These are phyloP conservation scores for Anabacerthia variegaticeps DNA, from an alignment of 2,797 vertebrate species.

Conservation along the genomic window DNA sequence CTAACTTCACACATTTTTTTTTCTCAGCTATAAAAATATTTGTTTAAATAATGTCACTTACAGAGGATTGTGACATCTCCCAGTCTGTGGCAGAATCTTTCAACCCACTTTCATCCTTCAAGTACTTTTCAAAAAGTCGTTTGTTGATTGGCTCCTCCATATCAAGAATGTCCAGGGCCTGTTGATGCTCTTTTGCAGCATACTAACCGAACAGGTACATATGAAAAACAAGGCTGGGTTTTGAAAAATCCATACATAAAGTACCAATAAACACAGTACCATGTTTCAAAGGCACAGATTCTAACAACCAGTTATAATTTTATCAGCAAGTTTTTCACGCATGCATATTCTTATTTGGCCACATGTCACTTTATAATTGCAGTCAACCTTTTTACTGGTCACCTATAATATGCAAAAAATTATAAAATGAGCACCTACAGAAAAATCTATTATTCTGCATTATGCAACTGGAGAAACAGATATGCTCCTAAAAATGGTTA, in stretches of 20 bases:
- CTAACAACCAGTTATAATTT: not conserved
- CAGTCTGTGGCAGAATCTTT: slow-evolving; percentile 88
- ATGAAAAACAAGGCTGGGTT: slow-evolving; percentile 4
- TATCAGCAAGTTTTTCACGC: not conserved
- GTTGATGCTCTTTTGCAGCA: slow-evolving; percentile 97
- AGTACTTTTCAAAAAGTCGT: slow-evolving; percentile 87
- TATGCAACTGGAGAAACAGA: not conserved
- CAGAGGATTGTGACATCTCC: slow-evolving; percentile 93
- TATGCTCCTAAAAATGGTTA: not conserved
- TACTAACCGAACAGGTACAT: slow-evolving; percentile 77
- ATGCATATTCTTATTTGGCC: not conserved
- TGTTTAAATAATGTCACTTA: slow-evolving; percentile 70
- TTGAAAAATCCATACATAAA: slow-evolving; percentile 10
- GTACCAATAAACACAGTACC: not conserved
- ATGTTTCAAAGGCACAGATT: not conserved
- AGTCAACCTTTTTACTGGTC: not conserved
- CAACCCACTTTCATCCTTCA: slow-evolving; percentile 86
- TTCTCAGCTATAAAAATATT: not conserved
- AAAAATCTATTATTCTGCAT: not conserved
- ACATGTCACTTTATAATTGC: not conserved
- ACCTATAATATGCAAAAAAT: not conserved
- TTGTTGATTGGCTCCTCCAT: slow-evolving; percentile 92
- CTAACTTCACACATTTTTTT: not conserved
- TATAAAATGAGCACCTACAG: not conserved
- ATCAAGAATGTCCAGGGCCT: slow-evolving; percentile 96